phyloP scores from a whole-genome alignment of 2,888 invertebrate genomes.

The Megaustenia siamemsis region DNA sequence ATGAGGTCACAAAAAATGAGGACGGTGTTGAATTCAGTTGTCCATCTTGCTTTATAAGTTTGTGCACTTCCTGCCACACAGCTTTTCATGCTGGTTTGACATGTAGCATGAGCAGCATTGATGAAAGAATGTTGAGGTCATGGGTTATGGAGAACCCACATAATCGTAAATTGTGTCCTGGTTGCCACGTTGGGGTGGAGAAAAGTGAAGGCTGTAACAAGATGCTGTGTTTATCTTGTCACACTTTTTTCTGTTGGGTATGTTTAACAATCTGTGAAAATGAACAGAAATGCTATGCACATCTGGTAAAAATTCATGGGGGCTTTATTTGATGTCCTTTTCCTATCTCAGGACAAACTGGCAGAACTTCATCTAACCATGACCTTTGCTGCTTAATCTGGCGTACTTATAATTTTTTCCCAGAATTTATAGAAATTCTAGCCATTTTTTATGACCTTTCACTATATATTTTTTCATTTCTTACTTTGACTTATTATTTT shows the following conservation, averaged over 20 bases:
- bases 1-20: constrained; percentile 60
- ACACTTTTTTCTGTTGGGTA: constrained; percentile 72
- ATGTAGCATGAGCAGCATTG: constrained; percentile 65
- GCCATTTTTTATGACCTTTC: too few species aligned
- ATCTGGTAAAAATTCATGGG: constrained; percentile 62
- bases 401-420: too few species aligned
- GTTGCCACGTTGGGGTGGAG: constrained; percentile 68
- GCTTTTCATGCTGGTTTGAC: constrained; percentile 70
- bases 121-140: constrained; percentile 56
- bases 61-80: constrained; percentile 70
- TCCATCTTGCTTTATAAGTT: constrained; percentile 61
- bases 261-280: constrained; percentile 64
- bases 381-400: too few species aligned
- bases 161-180: constrained; percentile 69
- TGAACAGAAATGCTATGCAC: constrained; percentile 65
- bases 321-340: constrained; percentile 43
- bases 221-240: constrained; percentile 69
- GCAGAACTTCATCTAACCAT: too few species aligned
- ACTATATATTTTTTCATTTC: too few species aligned
- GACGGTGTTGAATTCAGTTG: constrained; percentile 62
- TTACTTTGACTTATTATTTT: too few species aligned
- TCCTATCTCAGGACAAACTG: neutral
- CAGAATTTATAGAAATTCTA: too few species aligned
- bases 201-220: constrained; percentile 74
- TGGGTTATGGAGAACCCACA: constrained; percentile 64